Conservation (phyloP, 2,888 invertebrate species). For the Lycia hirtaria region DNA sequence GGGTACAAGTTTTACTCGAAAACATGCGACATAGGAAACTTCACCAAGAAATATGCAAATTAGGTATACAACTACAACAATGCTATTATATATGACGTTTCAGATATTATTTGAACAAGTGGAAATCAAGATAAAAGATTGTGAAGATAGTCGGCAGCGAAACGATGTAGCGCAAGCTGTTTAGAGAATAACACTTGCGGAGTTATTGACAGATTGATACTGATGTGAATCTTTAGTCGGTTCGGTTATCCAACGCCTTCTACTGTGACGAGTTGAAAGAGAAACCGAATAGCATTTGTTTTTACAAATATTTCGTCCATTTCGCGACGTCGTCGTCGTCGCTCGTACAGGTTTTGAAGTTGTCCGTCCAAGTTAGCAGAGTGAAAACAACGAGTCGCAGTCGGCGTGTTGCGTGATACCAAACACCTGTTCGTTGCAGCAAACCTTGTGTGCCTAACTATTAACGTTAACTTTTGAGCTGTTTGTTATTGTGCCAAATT, state of each 20-base stretch:
- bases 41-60: conserved; percentile 41
- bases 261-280: conserved; percentile 61
- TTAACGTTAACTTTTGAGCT: conserved; percentile 49
- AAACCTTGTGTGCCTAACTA: conserved; percentile 64
- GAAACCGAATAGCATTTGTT: conserved; percentile 70
- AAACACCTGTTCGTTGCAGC: conserved; percentile 70
- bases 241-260: conserved; percentile 55
- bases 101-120: conserved; percentile 47
- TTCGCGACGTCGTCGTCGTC: conserved; percentile 54
- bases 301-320: conserved; percentile 75
- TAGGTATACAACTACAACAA: conserved; percentile 45
- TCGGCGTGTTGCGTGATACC: conserved; percentile 69
- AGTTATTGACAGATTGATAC: conserved; percentile 18
- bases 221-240: conserved; percentile 31
- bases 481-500: conserved; percentile 54
- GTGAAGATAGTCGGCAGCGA: conserved; percentile 8
- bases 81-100: conserved; percentile 42
- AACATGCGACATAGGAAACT: conserved; percentile 22
- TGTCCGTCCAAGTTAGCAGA: conserved; percentile 63
- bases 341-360: conserved; percentile 66
- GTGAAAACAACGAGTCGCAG: conserved; percentile 70
- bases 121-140: conserved; percentile 33
- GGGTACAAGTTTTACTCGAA: conserved; percentile 32
- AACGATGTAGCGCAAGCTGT: not conserved
- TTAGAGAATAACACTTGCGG: not conserved